These are phyloP conservation scores for Steromphala cineraria DNA, from an alignment of 2,888 invertebrate genomes.

Conservation along the genomic window DNA sequence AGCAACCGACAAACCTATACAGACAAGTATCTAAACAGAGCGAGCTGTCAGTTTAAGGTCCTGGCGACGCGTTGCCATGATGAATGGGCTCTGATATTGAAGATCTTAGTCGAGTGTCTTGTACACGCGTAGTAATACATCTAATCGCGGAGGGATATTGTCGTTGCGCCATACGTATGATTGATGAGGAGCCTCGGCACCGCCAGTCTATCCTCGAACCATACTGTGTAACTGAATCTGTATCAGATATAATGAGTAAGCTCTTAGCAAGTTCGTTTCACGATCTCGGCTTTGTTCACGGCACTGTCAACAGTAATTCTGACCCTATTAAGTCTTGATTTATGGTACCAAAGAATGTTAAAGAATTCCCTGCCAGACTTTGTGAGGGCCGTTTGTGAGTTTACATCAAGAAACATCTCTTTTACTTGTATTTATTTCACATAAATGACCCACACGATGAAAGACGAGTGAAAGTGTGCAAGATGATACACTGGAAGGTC, in stretches of 20 bases:
- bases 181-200: neutral
- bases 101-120: neutral
- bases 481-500: no score
- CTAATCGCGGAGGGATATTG: conserved; percentile 13
- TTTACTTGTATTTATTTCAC: no score
- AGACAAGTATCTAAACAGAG: neutral
- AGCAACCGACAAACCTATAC: neutral
- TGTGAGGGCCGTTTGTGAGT: no score
- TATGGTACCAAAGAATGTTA: neutral
- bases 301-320: neutral
- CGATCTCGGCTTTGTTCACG: neutral
- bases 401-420: no score
- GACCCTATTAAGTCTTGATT: conserved; percentile 2
- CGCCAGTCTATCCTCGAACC: neutral
- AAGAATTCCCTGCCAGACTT: neutral
- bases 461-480: no score
- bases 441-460: no score
- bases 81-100: conserved; percentile 3
- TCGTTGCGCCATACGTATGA: neutral
- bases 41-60: neutral
- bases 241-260: neutral
- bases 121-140: conserved; percentile 17
- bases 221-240: neutral
- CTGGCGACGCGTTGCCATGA: neutral
- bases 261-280: neutral